A percentile compares a stretch with the other conserved stretches of the same genome.
Conservation (phyloP, 2,888 invertebrate species). For the Lepidochitona cinerea region DNA sequence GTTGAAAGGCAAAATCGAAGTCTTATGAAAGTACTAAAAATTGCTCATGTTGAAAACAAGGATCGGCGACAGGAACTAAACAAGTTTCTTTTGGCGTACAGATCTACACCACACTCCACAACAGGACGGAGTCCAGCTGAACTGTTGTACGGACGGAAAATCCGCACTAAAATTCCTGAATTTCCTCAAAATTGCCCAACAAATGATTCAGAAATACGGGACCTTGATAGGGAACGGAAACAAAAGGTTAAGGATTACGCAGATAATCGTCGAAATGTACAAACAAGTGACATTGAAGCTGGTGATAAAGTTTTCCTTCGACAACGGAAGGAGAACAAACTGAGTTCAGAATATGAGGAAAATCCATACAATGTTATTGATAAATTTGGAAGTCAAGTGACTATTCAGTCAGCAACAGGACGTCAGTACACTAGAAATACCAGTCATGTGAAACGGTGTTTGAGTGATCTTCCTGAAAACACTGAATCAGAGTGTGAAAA, state of each 20-base stretch:
- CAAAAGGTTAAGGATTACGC: conserved; percentile 11
- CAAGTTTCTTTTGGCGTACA: conserved; percentile 24
- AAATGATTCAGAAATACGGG: conserved; percentile 10
- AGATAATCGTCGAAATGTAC: conserved; percentile 8
- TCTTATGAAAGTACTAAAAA: conserved; percentile 32
- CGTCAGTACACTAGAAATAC: background rate
- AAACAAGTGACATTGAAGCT: conserved; percentile 2
- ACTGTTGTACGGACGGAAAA: conserved; percentile 25
- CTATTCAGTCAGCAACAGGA: conserved; percentile 2
- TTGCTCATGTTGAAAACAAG: conserved; percentile 23
- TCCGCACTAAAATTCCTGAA: conserved; percentile 30
- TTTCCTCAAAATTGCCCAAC: background rate
- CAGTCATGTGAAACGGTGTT: background rate
- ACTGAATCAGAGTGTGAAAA: background rate
- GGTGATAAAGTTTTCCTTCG: conserved; percentile 23
- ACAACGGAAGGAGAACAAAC: conserved; percentile 17
- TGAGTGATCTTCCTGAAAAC: background rate
- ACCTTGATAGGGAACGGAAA: conserved; percentile 17
- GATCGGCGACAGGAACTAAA: conserved; percentile 18
- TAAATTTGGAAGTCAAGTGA: conserved; percentile 8
- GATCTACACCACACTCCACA: conserved; percentile 30
- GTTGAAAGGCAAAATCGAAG: conserved; percentile 37
- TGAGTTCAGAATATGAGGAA: conserved; percentile 15
- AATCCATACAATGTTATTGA: conserved; percentile 11
- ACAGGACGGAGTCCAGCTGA: conserved; percentile 32